Percentiles rank a stretch among this genome's conserved stretches.
Conservation (phyloP, 2,888 invertebrate species). For the Meliscaeva auricollis region DNA sequence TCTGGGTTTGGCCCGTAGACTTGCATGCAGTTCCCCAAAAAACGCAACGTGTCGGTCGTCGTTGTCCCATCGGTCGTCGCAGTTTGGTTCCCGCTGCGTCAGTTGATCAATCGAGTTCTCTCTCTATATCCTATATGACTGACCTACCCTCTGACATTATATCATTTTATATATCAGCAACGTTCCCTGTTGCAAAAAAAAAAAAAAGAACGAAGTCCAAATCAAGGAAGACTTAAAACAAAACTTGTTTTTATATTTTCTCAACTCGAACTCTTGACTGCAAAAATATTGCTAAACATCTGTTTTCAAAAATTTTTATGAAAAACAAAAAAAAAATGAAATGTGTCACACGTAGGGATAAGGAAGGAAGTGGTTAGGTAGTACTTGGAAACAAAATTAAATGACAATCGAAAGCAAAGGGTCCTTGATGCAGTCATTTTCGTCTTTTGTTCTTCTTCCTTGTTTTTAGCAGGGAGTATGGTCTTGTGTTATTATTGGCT, state of each 20-base stretch:
- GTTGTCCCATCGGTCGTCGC: background rate
- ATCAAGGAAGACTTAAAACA: constrained; percentile 27
- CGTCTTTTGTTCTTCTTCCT: background rate
- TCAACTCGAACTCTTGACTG: constrained; percentile 48
- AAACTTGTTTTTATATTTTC: constrained; percentile 60
- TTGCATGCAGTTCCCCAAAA: background rate
- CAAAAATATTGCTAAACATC: constrained; percentile 59
- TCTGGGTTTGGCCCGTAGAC: constrained; percentile 18
- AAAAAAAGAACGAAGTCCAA: constrained; percentile 18
- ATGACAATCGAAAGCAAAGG: constrained; percentile 47
- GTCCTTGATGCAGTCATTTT: constrained; percentile 34
- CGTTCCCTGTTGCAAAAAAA: constrained; percentile 37
- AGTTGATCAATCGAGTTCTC: constrained; percentile 29
- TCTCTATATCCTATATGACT: constrained; percentile 46
- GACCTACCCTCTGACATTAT: constrained; percentile 71
- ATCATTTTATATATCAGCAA: constrained; percentile 6
- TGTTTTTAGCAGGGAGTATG: constrained; percentile 22
- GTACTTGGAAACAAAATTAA: constrained; percentile 36
- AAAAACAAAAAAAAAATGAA: constrained; percentile 19
- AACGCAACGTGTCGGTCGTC: no score
- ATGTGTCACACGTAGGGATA: constrained; percentile 44
- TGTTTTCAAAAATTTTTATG: constrained; percentile 33
- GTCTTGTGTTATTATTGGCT: constrained; percentile 46
- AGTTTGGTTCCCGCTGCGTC: constrained; percentile 50
- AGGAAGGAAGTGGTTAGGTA: constrained; percentile 12